Percentiles rank a stretch among this genome's conserved stretches.
Conservation (phyloP, 2,888 invertebrate genomes). For the Rhodophaea formosa region DNA sequence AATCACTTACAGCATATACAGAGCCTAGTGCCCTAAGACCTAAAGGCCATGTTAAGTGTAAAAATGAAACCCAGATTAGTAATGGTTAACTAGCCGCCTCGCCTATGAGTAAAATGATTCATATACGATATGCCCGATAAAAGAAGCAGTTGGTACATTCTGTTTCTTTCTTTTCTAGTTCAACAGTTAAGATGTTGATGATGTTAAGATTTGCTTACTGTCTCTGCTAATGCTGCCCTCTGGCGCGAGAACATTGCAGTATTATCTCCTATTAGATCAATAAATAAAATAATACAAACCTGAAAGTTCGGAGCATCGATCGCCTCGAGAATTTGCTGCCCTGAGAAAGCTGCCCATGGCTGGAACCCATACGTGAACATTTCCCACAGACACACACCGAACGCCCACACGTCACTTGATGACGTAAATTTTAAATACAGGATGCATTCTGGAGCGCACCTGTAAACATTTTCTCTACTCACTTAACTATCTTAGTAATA, state of each 20-base stretch:
- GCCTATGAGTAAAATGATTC: too few species aligned
- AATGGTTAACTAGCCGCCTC: too few species aligned
- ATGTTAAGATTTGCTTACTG: too few species aligned
- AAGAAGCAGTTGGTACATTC: too few species aligned
- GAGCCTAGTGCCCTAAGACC: too few species aligned
- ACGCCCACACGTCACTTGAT: constrained; percentile 99
- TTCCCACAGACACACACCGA: constrained; percentile 99
- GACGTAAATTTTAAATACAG: constrained; percentile 97
- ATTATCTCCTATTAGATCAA: neutral
- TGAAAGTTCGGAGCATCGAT: constrained; percentile 96
- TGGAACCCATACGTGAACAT: constrained; percentile 99
- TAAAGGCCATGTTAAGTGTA: neutral
- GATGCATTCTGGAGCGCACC: constrained; percentile 99
- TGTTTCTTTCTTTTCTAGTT: too few species aligned
- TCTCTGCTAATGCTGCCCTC: too few species aligned
- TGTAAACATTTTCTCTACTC: constrained; percentile 41
- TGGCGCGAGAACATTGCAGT: too few species aligned
- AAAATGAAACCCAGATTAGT: neutral
- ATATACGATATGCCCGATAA: too few species aligned
- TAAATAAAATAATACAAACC: constrained; percentile 46
- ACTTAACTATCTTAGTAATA: too few species aligned
- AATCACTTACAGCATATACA: too few species aligned
- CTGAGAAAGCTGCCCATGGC: constrained; percentile 97
- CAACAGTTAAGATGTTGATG: too few species aligned
- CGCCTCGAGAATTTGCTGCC: constrained; percentile 96